Conservation (phyloP, 2,888 invertebrate species). For the Pegoplata infirma region DNA sequence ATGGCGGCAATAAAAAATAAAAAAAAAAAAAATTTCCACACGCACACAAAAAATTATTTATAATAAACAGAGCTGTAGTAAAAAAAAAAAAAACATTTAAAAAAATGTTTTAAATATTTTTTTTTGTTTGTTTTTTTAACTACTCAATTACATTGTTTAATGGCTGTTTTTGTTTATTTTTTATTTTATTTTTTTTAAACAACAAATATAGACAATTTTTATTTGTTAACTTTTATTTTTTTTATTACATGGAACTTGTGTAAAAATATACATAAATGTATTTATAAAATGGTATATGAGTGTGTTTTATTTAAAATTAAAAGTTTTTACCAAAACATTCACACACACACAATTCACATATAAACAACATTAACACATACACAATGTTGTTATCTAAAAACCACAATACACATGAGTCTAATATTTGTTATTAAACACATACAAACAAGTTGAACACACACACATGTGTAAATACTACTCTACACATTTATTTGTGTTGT, state of each 20-base stretch:
- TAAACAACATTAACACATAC: background rate
- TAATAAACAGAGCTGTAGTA: background rate
- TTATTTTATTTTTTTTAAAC: background rate
- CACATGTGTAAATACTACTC: background rate
- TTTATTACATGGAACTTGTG: background rate
- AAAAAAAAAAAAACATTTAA: too few species aligned
- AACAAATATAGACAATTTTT: background rate
- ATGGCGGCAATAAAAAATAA: conserved; percentile 19
- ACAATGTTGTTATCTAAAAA: conserved; percentile 22
- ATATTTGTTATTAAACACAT: background rate
- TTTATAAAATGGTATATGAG: background rate
- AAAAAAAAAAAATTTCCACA: conserved; percentile 13
- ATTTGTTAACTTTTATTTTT: background rate
- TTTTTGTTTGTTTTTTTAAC: conserved; percentile 16
- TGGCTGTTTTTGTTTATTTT: conserved; percentile 8
- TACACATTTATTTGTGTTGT: background rate
- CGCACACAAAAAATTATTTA: conserved; percentile 2
- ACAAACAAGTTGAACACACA: background rate
- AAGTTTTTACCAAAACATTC: background rate
- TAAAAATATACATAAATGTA: background rate
- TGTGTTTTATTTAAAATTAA: background rate
- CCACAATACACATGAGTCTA: conserved; percentile 30
- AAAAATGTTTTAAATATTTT: background rate
- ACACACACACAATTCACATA: too few species aligned
- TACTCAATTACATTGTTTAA: conserved; percentile 17